Evolutionary conservation across 2,113 vertebrate genomes (phyloP), one percentile per base, ranked within the genome.

Genomic region (Carettochelys insculpta): DNA sequence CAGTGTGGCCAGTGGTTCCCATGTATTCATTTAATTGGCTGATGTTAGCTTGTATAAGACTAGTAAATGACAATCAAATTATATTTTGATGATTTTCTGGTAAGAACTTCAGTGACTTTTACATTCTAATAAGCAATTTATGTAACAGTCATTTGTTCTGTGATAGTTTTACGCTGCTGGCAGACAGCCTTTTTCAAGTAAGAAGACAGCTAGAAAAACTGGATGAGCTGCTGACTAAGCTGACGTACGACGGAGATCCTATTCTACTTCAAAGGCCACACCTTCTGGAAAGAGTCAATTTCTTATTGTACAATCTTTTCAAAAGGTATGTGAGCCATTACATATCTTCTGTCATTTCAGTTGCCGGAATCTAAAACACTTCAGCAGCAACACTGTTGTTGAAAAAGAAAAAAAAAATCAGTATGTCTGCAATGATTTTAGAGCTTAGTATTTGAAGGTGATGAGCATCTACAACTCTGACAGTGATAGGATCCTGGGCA

Each of bases 121-220:
- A 20, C 3, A 16, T 52, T 85, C 53, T 51, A 51, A 80, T 71
- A 29, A 75, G 31, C 3, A 0, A 0, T 48, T 92, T 12, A 50
- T 1, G 2, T 1, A 1, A 34, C 82, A 3, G 86, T 91, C 22
- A 50, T 89, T 87, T 95, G 48, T 85, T 79, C 82, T 95, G 92
- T 38, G 71, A 83, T 77, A 99, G 99, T 98, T 99, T 99, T 68
- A 99, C 99, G 0, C 95, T 99, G 87, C 95, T 98, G 82, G 98
- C 98, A 79, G 99, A 99, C 96, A 99, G 99, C 96, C 98, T 99
- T n/a, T 99, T 99, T 95, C 99, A 99, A 98, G 98, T 99, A 78
- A 98, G 98, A 96, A 97, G 98, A 61, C 99, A 99, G 91, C 93
- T 99, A 83, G 99, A 99, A 96, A 99, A 99, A 93, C 97, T 99